phyloP scores from a whole-genome alignment of 1,140 invertebrate genomes.

The Metopolophium dirhodum region DNA sequence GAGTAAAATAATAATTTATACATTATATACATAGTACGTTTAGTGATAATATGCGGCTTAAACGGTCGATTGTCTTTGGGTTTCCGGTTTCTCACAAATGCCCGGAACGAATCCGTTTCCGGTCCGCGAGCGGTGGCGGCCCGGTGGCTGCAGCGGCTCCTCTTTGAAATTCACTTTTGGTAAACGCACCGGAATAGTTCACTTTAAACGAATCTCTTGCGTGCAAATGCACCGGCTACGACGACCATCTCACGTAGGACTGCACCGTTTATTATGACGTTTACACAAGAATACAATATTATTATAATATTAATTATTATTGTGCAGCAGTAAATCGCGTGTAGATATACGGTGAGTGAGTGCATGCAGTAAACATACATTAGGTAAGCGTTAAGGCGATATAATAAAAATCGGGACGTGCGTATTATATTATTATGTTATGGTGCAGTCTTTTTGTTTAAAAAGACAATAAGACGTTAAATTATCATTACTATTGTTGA shows the following conservation, averaged over 20 bases:
- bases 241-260: no score
- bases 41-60: not conserved
- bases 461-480: not conserved
- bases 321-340: no score
- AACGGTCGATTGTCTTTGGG: not conserved
- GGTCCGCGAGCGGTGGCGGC: not conserved
- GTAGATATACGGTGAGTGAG: no score
- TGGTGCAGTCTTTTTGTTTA: not conserved
- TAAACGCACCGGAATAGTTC: constrained; percentile 26
- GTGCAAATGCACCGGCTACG: no score
- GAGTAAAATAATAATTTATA: no score
- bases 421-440: not conserved
- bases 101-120: constrained; percentile 9
- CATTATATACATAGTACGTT: no score
- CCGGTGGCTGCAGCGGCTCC: not conserved
- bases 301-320: no score
- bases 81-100: not conserved
- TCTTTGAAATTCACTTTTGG: constrained; percentile 28
- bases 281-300: no score
- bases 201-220: not conserved
- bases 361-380: no score
- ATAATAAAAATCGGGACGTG: not conserved
- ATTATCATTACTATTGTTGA: not conserved
- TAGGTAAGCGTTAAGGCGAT: not conserved
- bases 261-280: no score